phyloP scores from a whole-genome alignment of 2,113 vertebrate species.

The Eulemur rufifrons region DNA sequence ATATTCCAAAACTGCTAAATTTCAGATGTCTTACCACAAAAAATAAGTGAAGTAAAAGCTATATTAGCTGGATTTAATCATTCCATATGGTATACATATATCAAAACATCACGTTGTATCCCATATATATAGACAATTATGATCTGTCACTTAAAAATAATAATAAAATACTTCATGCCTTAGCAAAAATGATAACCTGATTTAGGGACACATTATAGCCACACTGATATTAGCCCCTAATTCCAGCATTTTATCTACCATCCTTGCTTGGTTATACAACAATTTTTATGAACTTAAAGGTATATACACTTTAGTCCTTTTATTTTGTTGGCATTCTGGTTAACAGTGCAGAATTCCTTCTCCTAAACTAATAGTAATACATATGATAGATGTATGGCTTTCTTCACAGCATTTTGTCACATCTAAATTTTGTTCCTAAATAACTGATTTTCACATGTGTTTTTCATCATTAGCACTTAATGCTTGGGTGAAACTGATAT shows the following conservation, averaged over 20 bases:
- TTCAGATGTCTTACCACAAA: not conserved
- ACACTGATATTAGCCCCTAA: not conserved
- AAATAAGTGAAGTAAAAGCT: not conserved
- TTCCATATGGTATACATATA: not conserved
- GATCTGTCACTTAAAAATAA: not conserved
- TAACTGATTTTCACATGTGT: conserved; percentile 17
- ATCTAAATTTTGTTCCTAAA: conserved; percentile 32
- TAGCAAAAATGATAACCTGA: not conserved
- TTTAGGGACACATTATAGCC: not conserved
- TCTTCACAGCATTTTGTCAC: conserved; percentile 23
- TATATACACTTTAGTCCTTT: not conserved
- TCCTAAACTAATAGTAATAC: conserved; percentile 20
- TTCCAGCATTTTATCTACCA: not conserved
- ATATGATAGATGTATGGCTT: conserved; percentile 18
- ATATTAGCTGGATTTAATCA: not conserved
- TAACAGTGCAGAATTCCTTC: not conserved
- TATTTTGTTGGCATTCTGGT: not conserved
- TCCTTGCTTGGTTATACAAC: not conserved
- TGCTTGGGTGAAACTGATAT: not conserved
- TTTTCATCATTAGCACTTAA: conserved; percentile 39
- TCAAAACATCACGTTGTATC: not conserved
- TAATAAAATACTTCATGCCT: not conserved
- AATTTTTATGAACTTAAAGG: conserved; percentile 22
- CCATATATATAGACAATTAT: not conserved
- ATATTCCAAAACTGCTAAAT: not conserved